Evolutionary conservation across 2,888 invertebrate species (phyloP).

Genomic region (Sarcophaga caerulescens): DNA sequence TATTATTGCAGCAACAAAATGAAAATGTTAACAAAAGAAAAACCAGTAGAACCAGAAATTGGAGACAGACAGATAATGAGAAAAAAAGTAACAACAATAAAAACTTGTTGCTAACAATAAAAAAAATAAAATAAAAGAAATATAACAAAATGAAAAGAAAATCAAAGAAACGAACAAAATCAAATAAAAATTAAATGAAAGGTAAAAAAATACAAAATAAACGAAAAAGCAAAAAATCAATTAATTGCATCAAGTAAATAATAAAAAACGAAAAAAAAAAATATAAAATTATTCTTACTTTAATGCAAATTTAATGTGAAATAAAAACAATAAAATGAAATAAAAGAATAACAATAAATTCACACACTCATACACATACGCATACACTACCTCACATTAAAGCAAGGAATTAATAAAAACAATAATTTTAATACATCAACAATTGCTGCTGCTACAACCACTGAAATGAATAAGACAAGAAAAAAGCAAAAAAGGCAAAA

Average conservation of each 20-base stretch:
- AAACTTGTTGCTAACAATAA: conserved; percentile 66
- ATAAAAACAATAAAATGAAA: conserved; percentile 26
- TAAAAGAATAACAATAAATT: conserved; percentile 32
- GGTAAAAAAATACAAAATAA: conserved; percentile 16
- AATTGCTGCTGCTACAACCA: no score
- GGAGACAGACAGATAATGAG: conserved; percentile 49
- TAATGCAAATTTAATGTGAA: conserved; percentile 39
- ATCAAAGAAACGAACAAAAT: not conserved
- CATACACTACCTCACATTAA: conserved; percentile 31
- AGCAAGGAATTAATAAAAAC: conserved; percentile 47
- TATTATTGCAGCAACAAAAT: conserved; percentile 52
- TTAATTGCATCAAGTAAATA: conserved; percentile 20
- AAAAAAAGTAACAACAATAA: conserved; percentile 46
- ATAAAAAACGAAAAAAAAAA: conserved; percentile 9
- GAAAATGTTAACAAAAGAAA: conserved; percentile 64
- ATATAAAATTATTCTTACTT: conserved; percentile 37
- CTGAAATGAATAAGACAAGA: not conserved
- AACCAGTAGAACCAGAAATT: conserved; percentile 67
- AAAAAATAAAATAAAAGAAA: conserved; percentile 36
- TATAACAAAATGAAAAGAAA: conserved; percentile 49
- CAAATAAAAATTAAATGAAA: no score
- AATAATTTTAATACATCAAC: not conserved
- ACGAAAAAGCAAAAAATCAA: conserved; percentile 50
- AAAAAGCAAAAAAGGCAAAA: conserved; percentile 1
- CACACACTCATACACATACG: not conserved